These are phyloP conservation scores for Alca torda DNA, from an alignment of 2,797 vertebrate genomes.

Conservation along the genomic window DNA sequence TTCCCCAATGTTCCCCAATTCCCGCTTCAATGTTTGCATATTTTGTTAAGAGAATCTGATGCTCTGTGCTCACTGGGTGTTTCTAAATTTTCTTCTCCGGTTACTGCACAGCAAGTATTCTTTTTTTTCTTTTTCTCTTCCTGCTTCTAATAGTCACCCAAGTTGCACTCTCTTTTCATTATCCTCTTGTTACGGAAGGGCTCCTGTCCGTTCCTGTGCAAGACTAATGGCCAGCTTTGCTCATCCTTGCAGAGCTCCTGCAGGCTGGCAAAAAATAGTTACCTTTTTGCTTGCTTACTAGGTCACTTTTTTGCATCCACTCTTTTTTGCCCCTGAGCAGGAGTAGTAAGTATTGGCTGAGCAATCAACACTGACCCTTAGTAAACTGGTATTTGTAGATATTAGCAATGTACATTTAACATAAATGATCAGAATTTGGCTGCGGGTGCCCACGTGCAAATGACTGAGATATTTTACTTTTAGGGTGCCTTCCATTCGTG, in stretches of 20 bases:
- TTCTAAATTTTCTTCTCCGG: neutral
- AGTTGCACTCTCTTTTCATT: neutral
- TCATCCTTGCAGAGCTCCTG: neutral
- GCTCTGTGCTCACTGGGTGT: neutral
- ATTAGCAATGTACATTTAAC: neutral
- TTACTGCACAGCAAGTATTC: neutral
- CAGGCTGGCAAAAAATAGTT: neutral
- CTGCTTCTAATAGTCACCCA: neutral
- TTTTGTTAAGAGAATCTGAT: neutral
- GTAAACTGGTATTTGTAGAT: neutral
- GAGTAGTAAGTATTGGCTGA: neutral
- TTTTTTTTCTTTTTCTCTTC: neutral
- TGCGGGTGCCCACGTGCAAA: neutral
- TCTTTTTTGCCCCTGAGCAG: neutral
- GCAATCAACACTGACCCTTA: neutral
- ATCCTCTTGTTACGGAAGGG: neutral
- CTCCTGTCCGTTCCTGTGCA: neutral
- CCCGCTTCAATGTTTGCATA: neutral
- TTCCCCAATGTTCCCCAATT: neutral
- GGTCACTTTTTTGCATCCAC: neutral
- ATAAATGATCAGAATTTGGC: rapidly evolving
- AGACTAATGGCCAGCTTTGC: neutral
- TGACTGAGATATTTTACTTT: neutral
- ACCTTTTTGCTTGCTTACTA: neutral
- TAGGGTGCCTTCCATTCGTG: neutral